Base-by-base conservation (phyloP, 2,797 vertebrate species). In the Sandelia bainsii region DNA sequence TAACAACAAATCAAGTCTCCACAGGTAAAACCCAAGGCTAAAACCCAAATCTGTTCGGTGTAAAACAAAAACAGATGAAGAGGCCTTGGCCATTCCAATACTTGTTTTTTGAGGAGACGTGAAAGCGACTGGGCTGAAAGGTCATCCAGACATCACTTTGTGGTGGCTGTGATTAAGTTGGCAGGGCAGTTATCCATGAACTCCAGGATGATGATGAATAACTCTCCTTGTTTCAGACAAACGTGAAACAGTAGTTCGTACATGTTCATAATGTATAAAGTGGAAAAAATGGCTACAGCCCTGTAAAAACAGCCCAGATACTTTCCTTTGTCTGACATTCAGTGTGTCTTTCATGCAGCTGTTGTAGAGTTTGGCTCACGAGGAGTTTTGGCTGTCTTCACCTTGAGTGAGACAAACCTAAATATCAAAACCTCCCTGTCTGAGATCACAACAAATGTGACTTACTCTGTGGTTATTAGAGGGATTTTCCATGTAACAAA, bases 261-360 rank as follows among this genome's bases (percentile, higher is more conserved):
- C 4, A 25, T 25, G 25, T 60, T 37, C 9, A 60, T 13, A 13
- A 29, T 8, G 5, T 11, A 4, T 6, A 23, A 10, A 46, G 20
- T 57, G 59, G 72, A 62, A 71, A 65, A 59, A 49, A 50, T n/a
- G 17, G 3, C n/a, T 8, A 7, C 27, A 19, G 34, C 34, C 23
- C 54, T 11, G 25, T 20, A 37, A 29, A 54, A 34, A 34, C 20
- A 23, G 27, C 34, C 14, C 6, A 48, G 29, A 56, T 62, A 72
- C 52, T 53, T 64, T 80, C n/a, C 58, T 77, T 72, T 77, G 66
- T 65, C 48, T 71, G 58, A 62, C 53, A 23, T 40, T 48, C 29
- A 1, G 22, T 57, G 52, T 66, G 49, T 46, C 16, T 40, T 48
- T 52, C 19, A 48, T 39, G 5, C 48, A 76, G 45, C 19, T 53